Conservation (phyloP, 2,113 vertebrate genomes). For the Aspiorhynchus laticeps region DNA sequence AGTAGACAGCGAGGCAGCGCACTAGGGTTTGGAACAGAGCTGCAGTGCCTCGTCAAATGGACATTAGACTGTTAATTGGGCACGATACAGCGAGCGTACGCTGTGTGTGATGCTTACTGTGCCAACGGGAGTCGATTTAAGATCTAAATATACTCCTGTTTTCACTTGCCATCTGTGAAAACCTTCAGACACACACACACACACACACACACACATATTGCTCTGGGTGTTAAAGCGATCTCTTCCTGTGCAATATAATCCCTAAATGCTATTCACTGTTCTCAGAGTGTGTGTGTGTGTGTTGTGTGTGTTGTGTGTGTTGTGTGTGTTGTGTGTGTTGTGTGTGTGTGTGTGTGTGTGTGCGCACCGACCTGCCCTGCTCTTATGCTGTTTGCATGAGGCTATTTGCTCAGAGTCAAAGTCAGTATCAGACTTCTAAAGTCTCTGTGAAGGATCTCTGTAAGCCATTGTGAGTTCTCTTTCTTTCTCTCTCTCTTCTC, state of each 20-base stretch:
- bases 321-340: constrained; percentile 27
- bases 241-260: constrained; percentile 40
- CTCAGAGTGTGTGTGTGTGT: constrained; percentile 1
- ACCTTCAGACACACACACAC: background rate
- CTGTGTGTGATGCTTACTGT: background rate
- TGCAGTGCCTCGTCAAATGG: background rate
- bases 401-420: constrained; percentile 48
- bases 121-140: constrained; percentile 26
- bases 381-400: constrained; percentile 43
- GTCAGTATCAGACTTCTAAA: constrained; percentile 46
- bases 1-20: background rate
- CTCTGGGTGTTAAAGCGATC: constrained; percentile 51
- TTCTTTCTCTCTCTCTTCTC: constrained; percentile 17
- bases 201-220: constrained; percentile 40
- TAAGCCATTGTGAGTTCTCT: constrained; percentile 50
- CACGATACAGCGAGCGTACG: constrained; percentile 1
- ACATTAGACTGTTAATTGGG: constrained; percentile 18
- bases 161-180: constrained; percentile 28
- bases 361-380: constrained; percentile 19
- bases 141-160: constrained; percentile 29
- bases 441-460: constrained; percentile 49
- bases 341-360: constrained; percentile 33
- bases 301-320: constrained; percentile 2
- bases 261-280: constrained; percentile 40
- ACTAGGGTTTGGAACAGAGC: background rate